Evolutionary conservation across 1,140 invertebrate species (phyloP).

Genomic region (Danaus plexippus): DNA sequence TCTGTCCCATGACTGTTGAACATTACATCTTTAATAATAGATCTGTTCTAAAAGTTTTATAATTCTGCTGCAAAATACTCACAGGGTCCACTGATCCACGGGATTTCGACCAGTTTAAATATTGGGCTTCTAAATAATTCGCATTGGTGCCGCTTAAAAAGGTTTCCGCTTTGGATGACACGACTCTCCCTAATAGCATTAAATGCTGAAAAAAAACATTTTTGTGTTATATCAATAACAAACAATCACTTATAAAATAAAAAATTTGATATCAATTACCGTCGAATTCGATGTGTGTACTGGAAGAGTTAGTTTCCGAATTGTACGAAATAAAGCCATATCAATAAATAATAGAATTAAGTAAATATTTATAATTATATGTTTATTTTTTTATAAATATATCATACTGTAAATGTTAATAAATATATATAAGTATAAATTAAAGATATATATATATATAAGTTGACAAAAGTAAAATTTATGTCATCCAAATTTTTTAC

Average conservation of each 20-base stretch:
- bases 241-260: neutral
- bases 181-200: constrained; percentile 3
- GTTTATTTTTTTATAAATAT: too few species aligned
- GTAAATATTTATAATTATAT: too few species aligned
- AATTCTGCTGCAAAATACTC: constrained; percentile 17
- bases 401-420: too few species aligned
- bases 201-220: constrained; percentile 1
- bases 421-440: too few species aligned
- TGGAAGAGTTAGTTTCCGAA: too few species aligned
- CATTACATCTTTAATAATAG: neutral
- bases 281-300: neutral
- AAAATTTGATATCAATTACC: neutral
- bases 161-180: constrained; percentile 44
- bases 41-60: neutral
- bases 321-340: too few species aligned
- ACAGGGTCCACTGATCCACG: constrained; percentile 47
- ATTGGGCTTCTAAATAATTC: constrained; percentile 57
- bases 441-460: too few species aligned
- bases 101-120: constrained; percentile 50
- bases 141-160: constrained; percentile 54
- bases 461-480: too few species aligned
- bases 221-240: neutral
- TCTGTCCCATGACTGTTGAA: constrained; percentile 56
- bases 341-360: too few species aligned
- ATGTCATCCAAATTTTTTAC: too few species aligned